Evolutionary conservation across 1,140 invertebrate species (phyloP), one percentile per base, ranked within the genome.

Genomic region (Antheraea pernyi): DNA sequence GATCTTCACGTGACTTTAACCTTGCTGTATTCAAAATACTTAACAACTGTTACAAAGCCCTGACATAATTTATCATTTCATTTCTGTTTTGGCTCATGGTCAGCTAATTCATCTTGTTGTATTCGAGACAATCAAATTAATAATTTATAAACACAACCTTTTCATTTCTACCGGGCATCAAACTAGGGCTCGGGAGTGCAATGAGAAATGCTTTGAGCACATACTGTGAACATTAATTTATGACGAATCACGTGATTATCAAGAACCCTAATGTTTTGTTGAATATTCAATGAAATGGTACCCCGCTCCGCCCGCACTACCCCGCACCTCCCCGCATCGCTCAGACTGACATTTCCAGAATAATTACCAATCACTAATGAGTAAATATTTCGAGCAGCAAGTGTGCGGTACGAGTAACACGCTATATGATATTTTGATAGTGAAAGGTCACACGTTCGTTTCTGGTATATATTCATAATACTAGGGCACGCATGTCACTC

Each of bases 291-390:
- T 53, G 46, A 53, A 13, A 4, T 30, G 1, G 4, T 30, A 30
- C 4, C 22, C 22, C 13, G 16, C 46, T 13, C 5, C 16, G 9
- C 11, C 11, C 11, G 46, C 46, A n/a, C 13, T 16, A 4, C 0
- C 8, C 39, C 39, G 0, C 11, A 9, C 4, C 16, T n/a, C 10
- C 46, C 11, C 4, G 10, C 13, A 11, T 11, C 6, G 46, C 46
- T 1, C 46, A 9, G 13, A 16, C 46, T 53, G 46, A 53, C 46
- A 53, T 53, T 53, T 53, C 46, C 11, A 16, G 9, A n/a, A 13
- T 53, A 53, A 53, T 53, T 53, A 53, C 46, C 16, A 53, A 53
- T 53, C 11, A 53, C 46, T 53, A 53, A 53, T 53, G 46, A 53
- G 11, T 53, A 53, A 42, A 53, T n/a, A 53, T 53, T 53, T 53